Evolutionary conservation across 92 coral and sea anemone genomes (phyloP).

Genomic region (Parazoanthus atlanticus): DNA sequence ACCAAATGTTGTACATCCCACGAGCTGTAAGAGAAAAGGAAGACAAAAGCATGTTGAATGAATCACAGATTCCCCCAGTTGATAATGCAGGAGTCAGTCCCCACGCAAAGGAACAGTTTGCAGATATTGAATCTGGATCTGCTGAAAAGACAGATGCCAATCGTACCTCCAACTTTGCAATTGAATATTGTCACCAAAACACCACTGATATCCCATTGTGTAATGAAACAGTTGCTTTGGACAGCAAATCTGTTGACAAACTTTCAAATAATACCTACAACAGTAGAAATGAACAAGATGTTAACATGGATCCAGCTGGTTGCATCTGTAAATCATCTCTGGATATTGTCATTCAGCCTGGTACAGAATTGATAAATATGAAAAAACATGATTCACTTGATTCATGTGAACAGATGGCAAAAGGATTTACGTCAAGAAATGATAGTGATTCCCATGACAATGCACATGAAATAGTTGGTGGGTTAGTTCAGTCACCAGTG

Average conservation of each 20-base stretch:
- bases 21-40: conserved; percentile 68
- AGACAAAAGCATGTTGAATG: not conserved
- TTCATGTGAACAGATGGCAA: not conserved
- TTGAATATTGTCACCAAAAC: not conserved
- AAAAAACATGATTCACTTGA: not conserved
- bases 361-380: not conserved
- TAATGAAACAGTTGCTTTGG: not conserved
- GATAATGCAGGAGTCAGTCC: not conserved
- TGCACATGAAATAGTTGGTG: not conserved
- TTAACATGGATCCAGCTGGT: not conserved
- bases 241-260: not conserved
- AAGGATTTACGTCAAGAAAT: not conserved
- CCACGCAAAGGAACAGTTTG: not conserved
- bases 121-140: not conserved
- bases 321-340: too few relatives aligned
- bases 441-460: not conserved
- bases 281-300: not conserved
- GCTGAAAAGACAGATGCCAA: not conserved
- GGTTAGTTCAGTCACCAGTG: not conserved
- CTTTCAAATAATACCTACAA: not conserved
- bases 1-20: conserved; percentile 77
- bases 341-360: not conserved
- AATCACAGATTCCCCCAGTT: not conserved
- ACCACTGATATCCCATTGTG: not conserved
- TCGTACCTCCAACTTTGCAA: not conserved